These are phyloP conservation scores for Cataglyphis rosenhaueri DNA, from an alignment of 2,888 invertebrate genomes.

Conservation along the genomic window DNA sequence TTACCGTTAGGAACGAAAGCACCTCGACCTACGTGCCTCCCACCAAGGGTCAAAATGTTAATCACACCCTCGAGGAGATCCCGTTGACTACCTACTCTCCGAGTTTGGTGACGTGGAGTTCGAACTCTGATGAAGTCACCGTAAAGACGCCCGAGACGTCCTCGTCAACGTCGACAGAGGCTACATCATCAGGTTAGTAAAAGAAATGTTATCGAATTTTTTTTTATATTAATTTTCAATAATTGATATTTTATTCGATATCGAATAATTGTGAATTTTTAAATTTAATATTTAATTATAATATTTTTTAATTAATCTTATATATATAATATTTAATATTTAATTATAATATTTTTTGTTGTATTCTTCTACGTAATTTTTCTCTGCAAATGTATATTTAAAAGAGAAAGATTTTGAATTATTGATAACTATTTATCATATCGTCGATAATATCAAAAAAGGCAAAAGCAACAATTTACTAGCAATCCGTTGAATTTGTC, in stretches of 20 bases:
- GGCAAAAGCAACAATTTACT: conserved; percentile 21
- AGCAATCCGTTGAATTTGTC: neutral
- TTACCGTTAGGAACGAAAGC: conserved; percentile 58
- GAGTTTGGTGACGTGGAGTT: conserved; percentile 86
- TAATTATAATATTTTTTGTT: neutral
- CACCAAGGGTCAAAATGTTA: conserved; percentile 63
- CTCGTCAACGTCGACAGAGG: conserved; percentile 58
- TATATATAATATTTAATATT: too few relatives aligned
- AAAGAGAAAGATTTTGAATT: neutral
- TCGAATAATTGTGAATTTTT: neutral
- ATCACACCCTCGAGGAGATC: conserved; percentile 65
- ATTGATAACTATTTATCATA: neutral
- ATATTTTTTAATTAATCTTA: neutral
- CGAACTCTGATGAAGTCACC: conserved; percentile 83
- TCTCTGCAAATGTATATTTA: neutral
- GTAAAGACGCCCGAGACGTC: conserved; percentile 77
- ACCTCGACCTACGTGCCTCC: conserved; percentile 68
- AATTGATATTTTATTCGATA: neutral
- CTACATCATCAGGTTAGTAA: conserved; percentile 62
- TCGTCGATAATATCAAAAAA: neutral
- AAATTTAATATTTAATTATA: neutral
- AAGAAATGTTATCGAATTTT: neutral
- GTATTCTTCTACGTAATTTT: neutral
- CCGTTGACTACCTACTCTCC: conserved; percentile 81
- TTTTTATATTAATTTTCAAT: neutral